phyloP scores from a whole-genome alignment of 2,113 vertebrate genomes.

The Nesogale talazaci region DNA sequence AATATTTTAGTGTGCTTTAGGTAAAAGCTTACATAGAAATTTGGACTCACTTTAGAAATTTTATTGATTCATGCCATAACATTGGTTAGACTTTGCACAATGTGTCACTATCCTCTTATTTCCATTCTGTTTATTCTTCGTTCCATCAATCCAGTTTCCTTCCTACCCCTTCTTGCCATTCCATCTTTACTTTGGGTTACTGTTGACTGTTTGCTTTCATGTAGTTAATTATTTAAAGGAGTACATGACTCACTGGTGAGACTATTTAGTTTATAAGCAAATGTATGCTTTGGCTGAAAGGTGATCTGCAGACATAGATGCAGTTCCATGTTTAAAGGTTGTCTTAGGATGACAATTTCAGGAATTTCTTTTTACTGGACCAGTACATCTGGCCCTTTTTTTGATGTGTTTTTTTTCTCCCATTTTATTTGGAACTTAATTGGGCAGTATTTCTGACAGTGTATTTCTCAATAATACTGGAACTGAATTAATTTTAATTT shows the following conservation, averaged over 20 bases:
- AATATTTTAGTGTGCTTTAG: neutral
- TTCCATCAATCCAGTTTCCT: neutral
- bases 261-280: neutral
- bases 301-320: too few relatives aligned
- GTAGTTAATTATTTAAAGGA: neutral
- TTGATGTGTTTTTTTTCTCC: too few relatives aligned
- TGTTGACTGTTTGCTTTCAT: neutral
- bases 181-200: neutral
- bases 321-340: too few relatives aligned
- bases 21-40: neutral
- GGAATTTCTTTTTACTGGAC: too few relatives aligned
- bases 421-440: neutral
- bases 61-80: neutral
- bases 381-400: too few relatives aligned
- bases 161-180: neutral
- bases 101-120: neutral
- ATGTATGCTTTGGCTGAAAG: neutral
- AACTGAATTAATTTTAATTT: constrained; percentile 30
- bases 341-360: too few relatives aligned
- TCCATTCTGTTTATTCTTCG: neutral
- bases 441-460: constrained; percentile 41
- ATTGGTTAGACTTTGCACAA: neutral
- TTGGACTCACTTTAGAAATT: neutral
- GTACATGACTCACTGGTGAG: neutral
- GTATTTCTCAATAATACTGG: constrained; percentile 10